Evolutionary conservation across 2,113 vertebrate genomes (phyloP).

Genomic region (Albula glossodonta): DNA sequence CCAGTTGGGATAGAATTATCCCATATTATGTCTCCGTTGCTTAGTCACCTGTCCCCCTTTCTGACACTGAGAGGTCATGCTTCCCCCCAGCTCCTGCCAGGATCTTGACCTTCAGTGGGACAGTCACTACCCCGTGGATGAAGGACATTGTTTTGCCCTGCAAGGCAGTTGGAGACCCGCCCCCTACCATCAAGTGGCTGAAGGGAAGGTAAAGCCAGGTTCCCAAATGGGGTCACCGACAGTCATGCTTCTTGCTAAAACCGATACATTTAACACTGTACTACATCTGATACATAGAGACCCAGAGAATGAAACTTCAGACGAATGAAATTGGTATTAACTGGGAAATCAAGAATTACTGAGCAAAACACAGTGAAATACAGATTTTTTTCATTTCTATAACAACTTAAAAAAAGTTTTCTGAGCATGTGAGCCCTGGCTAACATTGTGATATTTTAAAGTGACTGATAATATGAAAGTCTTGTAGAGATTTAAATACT

Average conservation of each 20-base stretch:
- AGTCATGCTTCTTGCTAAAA: not conserved
- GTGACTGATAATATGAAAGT: not conserved
- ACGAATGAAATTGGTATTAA: not conserved
- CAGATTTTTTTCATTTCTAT: not conserved
- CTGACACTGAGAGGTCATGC: conserved; percentile 25
- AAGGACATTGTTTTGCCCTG: conserved; percentile 94
- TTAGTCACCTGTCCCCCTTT: not conserved
- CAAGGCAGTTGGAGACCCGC: conserved; percentile 91
- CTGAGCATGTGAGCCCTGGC: not conserved
- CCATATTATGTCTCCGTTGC: not conserved
- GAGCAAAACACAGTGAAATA: too few species aligned
- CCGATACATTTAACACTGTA: not conserved
- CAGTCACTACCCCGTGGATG: conserved; percentile 98
- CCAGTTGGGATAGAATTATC: too few species aligned
- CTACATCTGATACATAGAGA: not conserved
- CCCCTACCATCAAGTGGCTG: conserved; percentile 94
- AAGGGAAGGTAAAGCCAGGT: conserved; percentile 87
- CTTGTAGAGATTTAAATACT: not conserved
- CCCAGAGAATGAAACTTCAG: not conserved
- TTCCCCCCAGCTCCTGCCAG: conserved; percentile 83
- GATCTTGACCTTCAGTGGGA: conserved; percentile 94
- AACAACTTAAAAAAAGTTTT: not conserved
- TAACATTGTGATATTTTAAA: not conserved
- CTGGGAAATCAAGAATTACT: not conserved
- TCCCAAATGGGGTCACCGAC: not conserved